Evolutionary conservation across 2,888 invertebrate genomes (phyloP), one percentile per base, ranked within the genome.

Genomic region (Tethea ocularis): DNA sequence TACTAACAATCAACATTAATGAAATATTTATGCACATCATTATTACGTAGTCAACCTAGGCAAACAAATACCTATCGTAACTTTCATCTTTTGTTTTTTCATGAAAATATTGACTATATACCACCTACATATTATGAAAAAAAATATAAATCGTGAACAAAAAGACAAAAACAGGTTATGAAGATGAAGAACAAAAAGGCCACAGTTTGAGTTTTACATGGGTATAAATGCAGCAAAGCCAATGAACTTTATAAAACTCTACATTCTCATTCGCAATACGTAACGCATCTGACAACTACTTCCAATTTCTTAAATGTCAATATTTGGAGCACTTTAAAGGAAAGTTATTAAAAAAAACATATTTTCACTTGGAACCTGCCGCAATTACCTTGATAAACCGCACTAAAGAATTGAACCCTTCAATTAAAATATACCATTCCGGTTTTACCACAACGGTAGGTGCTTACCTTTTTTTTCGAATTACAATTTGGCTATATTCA

Each of bases 271-370:
- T 33, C 54, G 10, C 33, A 22, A 20, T 26, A 52, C 52, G 24
- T 33, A 54, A 54, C 22, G 29, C 11, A 15, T 11, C 24, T 17
- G 33, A 17, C 13, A 53, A 53, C 17, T n/a, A 66, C 63, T 66
- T 52, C 66, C 65, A 72, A 73, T 75, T n/a, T n/a, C n/a, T n/a
- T 83, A 82, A 87, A 84, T 85, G 84, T 82, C 85, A 84, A 82
- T 87, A 90, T 85, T 82, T 87, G 82, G 89, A 90, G 84, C 91
- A 86, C 76, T 80, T 77, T 80, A 82, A 84, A 84, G 78, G 85
- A 85, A 87, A 83, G 85, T 85, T 86, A 82, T 78, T 75, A 83
- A 86, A 83, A 80, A 36, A 82, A 84, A 82, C 82, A 82, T 75
- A 72, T 84, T 90, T 90, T 89, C 88, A 85, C 87, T 88, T 83